A percentile compares a stretch with the other conserved stretches of the same genome.
phyloP scores from a whole-genome alignment of 1,140 invertebrate genomes.

The Scaptodrosophila lebanonensis region DNA sequence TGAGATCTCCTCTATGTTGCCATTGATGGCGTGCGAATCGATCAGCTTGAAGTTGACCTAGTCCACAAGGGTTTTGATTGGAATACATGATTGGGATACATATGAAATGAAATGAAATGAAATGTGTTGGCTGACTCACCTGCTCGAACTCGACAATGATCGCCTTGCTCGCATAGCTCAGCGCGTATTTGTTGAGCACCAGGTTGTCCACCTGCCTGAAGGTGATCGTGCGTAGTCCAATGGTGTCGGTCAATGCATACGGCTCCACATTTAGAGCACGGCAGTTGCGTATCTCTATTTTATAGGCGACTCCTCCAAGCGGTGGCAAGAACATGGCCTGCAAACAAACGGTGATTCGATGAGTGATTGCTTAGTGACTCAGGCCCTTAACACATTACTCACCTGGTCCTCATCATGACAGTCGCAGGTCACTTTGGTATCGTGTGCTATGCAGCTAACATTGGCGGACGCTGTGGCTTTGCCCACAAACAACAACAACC shows the following conservation, averaged over 20 bases:
- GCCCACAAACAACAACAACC: background rate
- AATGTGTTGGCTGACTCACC: constrained; percentile 14
- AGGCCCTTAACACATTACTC: constrained; percentile 22
- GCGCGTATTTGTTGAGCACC: constrained; percentile 68
- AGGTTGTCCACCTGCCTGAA: constrained; percentile 78
- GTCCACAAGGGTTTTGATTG: too few relatives aligned
- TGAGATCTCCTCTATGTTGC: constrained; percentile 83
- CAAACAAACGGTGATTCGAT: background rate
- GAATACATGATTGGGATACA: too few relatives aligned
- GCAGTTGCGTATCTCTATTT: constrained; percentile 65
- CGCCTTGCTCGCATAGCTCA: constrained; percentile 62
- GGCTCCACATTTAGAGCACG: constrained; percentile 47
- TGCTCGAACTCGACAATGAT: constrained; percentile 67
- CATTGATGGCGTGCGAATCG: constrained; percentile 83
- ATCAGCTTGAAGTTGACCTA: constrained; percentile 79
- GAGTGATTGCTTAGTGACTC: background rate
- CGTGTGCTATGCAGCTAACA: constrained; percentile 58
- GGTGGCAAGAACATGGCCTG: constrained; percentile 56
- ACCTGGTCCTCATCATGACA: constrained; percentile 61
- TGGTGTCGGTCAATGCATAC: constrained; percentile 76
- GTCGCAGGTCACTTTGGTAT: constrained; percentile 69
- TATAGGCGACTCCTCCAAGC: constrained; percentile 47
- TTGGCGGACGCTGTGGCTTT: constrained; percentile 23
- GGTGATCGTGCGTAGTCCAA: constrained; percentile 77
- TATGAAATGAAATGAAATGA: constrained; percentile 1